Evolutionary conservation across 1,140 invertebrate species (phyloP), one percentile per base, ranked within the genome.

Genomic region (Bactericera cockerelli): DNA sequence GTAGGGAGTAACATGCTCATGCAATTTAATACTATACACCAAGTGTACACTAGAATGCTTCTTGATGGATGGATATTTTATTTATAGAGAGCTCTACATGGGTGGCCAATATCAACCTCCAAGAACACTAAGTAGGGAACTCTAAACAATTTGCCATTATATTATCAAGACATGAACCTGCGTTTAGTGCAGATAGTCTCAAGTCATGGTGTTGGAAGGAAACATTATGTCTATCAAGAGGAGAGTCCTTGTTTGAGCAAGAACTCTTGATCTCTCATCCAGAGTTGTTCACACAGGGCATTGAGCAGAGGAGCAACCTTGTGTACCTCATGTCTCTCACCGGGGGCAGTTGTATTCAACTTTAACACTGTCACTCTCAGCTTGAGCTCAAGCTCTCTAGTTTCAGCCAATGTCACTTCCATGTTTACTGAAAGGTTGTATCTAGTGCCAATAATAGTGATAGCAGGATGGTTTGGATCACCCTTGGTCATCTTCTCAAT

Each of bases 281-380:
- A 80, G 14, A 81, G 66, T 42, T 74, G 68, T 66, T 79, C 77
- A 69, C 78, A 79, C 25, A 80, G 72, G n/a, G 68, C 67, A 67
- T 78, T 80, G 54, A 79, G 62, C 22, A 75, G 67, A 36, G 73
- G 72, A n/a, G 74, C 69, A 25, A 74, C 69, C 56, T 77, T 73
- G 57, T 70, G 64, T 6, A 69, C 63, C 66, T 75, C 67, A 57
- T 67, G 66, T 63, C 69, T 65, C 16, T 70, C 65, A 4, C 64
- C 64, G 3, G 59, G 56, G 59, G 66, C 66, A 10, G 64, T 66
- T 26, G 76, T 75, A 57, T 74, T 72, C 1, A 79, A 70, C 61
- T 72, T 72, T 1, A 80, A 65, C 24, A 81, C 67, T 24, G 76
- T 75, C 24, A 77, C 69, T 62, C 77, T 73, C 72, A 72, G 79